These are phyloP conservation scores for Diachasmimorpha longicaudata DNA, from an alignment of 1,140 invertebrate genomes.

Conservation along the genomic window DNA sequence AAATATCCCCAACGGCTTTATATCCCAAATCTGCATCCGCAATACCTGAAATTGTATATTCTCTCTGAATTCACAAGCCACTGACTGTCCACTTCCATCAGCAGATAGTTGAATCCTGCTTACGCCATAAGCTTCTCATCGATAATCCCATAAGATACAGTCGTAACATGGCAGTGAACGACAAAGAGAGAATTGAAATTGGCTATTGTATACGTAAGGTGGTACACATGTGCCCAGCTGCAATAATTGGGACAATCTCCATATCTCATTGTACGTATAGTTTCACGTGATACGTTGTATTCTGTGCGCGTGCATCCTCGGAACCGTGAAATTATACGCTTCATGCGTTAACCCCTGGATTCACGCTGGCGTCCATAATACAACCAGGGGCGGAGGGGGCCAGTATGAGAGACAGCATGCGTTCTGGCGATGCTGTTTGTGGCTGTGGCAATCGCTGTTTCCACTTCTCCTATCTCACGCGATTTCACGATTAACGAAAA, in stretches of 20 bases:
- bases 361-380: neutral
- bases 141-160: neutral
- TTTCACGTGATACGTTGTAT: constrained; percentile 21
- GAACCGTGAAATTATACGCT: constrained; percentile 29
- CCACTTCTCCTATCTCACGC: neutral
- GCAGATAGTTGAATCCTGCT: neutral
- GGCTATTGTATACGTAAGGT: neutral
- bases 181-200: neutral
- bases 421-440: neutral
- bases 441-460: neutral
- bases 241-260: constrained; percentile 32
- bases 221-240: constrained; percentile 27
- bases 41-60: neutral
- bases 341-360: constrained; percentile 24
- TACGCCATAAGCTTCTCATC: neutral
- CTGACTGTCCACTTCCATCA: neutral
- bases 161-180: neutral
- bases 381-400: neutral
- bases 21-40: neutral
- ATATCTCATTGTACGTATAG: constrained; percentile 28
- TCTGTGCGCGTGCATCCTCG: constrained; percentile 24
- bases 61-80: neutral
- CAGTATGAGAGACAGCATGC: neutral
- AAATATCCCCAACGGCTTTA: neutral
- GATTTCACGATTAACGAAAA: neutral